Evolutionary conservation across 2,888 invertebrate genomes (phyloP), one percentile per base, ranked within the genome.

Genomic region (Dysmachus trigonus): DNA sequence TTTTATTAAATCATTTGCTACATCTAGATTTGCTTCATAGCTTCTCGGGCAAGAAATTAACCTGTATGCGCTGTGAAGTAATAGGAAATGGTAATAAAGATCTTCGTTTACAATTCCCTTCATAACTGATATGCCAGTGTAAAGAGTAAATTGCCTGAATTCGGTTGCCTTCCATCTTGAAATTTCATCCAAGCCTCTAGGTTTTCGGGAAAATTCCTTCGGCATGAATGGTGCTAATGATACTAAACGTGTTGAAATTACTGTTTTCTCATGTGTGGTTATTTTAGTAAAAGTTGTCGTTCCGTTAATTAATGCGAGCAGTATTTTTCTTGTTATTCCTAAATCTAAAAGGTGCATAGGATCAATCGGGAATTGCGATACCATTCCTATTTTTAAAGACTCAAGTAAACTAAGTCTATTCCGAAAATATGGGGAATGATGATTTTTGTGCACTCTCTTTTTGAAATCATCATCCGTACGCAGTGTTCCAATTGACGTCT

Each of bases 131-230:
- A 87, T 86, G 3, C 86, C 87, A 1, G 87, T 84, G 62, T 87
- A 88, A 31, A 87, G 81, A 53, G 86, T 73, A 30, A 88, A 86
- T 53, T 87, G 79, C n/a, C 87, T 10, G 51, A 87, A 87, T 27
- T 87, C 85, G 15, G 85, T 87, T 6, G 85, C 86, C 62, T 88
- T 88, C 86, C 86, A 88, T 41, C 76, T 86, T 4, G n/a, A 22
- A 77, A 87, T 22, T 47, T 87, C 86, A 3, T 87, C 88, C 31
- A 87, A 85, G 51, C 47, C 35, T 77, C 88, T 86, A 3, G 86
- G 87, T 73, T 86, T 86, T 84, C 88, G 73, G n/a, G 72, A 18
- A 76, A 87, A 88, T 81, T 86, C 86, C 33, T 74, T 86, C 5
- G 86, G 86, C 10, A 87, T 85, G 27, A 27, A 51, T 15, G 33